phyloP scores from a whole-genome alignment of 2,797 vertebrate genomes.

The Phylloscopus collybita region DNA sequence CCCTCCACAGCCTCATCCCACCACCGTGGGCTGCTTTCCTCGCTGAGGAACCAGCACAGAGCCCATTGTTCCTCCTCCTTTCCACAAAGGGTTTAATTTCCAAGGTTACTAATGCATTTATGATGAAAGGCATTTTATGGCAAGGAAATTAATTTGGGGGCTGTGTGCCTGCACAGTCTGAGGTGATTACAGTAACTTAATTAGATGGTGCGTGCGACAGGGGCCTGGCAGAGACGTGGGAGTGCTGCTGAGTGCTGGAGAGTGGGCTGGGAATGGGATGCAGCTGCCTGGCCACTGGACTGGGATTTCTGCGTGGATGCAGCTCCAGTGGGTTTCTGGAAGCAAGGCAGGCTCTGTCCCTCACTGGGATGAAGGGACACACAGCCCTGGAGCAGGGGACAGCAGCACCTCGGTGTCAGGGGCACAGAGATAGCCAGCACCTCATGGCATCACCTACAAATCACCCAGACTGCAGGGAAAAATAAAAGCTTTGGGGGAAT shows the following conservation, averaged over 20 bases:
- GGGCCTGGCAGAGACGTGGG: neutral
- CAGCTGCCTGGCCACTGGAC: neutral
- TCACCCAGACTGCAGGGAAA: accelerated
- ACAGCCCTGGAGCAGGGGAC: accelerated
- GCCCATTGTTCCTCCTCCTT: neutral
- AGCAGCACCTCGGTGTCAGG: neutral
- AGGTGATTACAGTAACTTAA: slow-evolving; percentile 47
- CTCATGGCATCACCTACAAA: neutral
- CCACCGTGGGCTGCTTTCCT: accelerated
- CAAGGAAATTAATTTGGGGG: slow-evolving; percentile 51
- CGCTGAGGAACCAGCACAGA: neutral
- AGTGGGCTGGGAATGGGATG: neutral
- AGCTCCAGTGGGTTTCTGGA: neutral
- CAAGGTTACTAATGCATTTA: slow-evolving; percentile 48
- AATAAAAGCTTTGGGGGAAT: neutral
- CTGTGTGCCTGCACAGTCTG: neutral
- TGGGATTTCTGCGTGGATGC: neutral
- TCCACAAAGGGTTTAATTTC: neutral
- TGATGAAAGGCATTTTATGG: slow-evolving; percentile 47
- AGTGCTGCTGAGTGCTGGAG: neutral
- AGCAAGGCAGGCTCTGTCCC: neutral
- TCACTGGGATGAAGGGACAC: neutral
- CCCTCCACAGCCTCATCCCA: neutral
- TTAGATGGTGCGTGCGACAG: neutral
- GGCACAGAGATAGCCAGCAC: neutral